Conservation (phyloP, 2,113 vertebrate genomes). For the Callipepla californica region DNA sequence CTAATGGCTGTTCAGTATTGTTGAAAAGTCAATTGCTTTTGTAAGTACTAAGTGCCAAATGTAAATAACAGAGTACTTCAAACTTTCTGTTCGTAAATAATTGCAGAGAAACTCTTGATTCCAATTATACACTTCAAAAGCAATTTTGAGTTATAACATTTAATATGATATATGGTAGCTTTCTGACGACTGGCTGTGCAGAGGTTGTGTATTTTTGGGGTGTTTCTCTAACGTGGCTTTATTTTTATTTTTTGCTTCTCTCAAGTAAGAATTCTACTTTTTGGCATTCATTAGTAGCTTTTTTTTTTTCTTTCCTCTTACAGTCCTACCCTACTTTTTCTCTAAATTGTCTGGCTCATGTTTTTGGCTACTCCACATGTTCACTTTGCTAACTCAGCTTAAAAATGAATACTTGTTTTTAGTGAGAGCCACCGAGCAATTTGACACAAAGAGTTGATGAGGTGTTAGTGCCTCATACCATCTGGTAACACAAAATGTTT, state of each 20-base stretch:
- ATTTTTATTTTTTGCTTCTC: conserved; percentile 10
- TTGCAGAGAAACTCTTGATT: conserved; percentile 55
- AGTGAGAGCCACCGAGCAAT: not conserved
- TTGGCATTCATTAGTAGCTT: not conserved
- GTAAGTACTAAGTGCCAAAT: conserved; percentile 49
- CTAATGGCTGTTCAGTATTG: conserved; percentile 57
- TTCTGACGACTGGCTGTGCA: conserved; percentile 3
- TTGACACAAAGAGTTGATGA: not conserved
- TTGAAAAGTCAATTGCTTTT: conserved; percentile 68
- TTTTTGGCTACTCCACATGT: not conserved
- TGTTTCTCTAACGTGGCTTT: conserved; percentile 13
- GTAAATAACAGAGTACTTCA: conserved; percentile 66
- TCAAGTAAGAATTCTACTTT: not conserved
- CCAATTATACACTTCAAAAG: conserved; percentile 65
- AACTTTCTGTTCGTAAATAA: conserved; percentile 67
- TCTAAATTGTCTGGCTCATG: not conserved
- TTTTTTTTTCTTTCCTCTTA: not conserved
- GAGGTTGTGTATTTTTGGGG: conserved; percentile 21
- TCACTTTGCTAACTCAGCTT: not conserved
- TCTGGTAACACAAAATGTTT: not conserved
- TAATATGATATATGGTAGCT: conserved; percentile 11
- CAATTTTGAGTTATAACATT: conserved; percentile 48
- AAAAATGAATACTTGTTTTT: not conserved
- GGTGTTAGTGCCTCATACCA: not conserved
- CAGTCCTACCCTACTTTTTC: not conserved